These are phyloP conservation scores for Cyanoderma ruficeps DNA, from an alignment of 2,113 vertebrate species.

Conservation along the genomic window DNA sequence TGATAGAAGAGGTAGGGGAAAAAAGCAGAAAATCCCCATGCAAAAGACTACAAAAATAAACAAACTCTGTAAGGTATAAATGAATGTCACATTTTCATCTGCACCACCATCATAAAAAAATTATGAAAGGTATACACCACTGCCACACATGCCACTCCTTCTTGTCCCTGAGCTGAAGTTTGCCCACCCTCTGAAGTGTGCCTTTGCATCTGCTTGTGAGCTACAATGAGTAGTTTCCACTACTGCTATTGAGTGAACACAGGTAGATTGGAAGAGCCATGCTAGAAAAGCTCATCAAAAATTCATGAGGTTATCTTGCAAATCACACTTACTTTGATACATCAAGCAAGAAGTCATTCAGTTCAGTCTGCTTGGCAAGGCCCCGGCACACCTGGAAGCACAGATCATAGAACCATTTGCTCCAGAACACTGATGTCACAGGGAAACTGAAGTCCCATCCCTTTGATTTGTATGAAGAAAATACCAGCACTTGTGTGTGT, in stretches of 20 bases:
- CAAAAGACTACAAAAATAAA: background rate
- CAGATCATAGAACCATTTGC: background rate
- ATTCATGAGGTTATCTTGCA: background rate
- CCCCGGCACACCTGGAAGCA: slow-evolving; percentile 89
- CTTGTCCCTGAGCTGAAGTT: background rate
- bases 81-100: background rate
- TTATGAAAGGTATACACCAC: background rate
- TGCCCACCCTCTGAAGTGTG: background rate
- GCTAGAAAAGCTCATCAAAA: background rate
- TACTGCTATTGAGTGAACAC: background rate
- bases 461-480: background rate
- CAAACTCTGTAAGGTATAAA: background rate
- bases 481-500: background rate
- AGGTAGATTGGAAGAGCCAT: background rate
- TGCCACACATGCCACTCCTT: background rate
- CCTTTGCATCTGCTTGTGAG: background rate
- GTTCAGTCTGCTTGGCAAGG: slow-evolving; percentile 96
- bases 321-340: slow-evolving; percentile 93
- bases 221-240: background rate
- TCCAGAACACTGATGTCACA: background rate
- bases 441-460: background rate
- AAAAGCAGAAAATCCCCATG: rapidly evolving
- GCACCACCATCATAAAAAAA: background rate
- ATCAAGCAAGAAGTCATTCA: slow-evolving; percentile 98
- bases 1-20: background rate